Percentiles rank a stretch among this genome's conserved stretches.
These are phyloP conservation scores for Platyscapa corneri DNA, from an alignment of 1,140 invertebrate species.

Conservation along the genomic window DNA sequence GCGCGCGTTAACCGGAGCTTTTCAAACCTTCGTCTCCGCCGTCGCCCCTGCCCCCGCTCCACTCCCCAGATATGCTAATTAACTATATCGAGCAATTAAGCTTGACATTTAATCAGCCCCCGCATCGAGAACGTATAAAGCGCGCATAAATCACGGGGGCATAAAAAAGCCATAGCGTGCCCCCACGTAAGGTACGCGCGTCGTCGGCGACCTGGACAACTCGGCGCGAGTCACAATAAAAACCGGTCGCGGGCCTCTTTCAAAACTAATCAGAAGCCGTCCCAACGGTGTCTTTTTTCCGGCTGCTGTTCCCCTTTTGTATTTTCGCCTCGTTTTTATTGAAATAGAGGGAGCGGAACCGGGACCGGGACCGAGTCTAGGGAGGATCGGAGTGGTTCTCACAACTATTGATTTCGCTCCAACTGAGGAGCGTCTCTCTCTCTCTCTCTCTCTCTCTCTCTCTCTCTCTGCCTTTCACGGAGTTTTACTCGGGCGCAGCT, in stretches of 20 bases:
- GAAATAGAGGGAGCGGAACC: background rate
- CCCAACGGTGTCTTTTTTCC: background rate
- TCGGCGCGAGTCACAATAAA: background rate
- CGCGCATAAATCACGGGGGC: too few species aligned
- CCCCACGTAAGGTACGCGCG: too few species aligned
- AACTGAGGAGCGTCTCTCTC: too few species aligned
- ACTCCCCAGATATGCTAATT: background rate
- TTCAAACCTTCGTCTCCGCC: too few species aligned
- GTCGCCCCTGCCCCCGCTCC: too few species aligned
- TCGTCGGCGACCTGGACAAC: background rate
- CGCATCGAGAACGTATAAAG: background rate
- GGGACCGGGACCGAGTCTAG: too few species aligned
- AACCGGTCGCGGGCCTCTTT: background rate
- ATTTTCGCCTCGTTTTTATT: background rate
- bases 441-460: too few species aligned
- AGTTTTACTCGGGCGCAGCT: background rate
- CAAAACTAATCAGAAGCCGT: background rate
- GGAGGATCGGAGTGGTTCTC: background rate
- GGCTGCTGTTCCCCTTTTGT: background rate
- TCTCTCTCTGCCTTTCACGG: too few species aligned
- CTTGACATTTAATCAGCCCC: background rate
- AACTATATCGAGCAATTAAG: background rate
- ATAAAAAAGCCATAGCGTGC: too few species aligned
- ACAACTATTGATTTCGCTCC: slow-evolving; percentile 5
- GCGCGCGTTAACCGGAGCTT: background rate